Percentiles rank a stretch among this genome's conserved stretches.
Evolutionary conservation across 2,888 invertebrate genomes (phyloP).

Genomic region (Eubasilissa splendida): DNA sequence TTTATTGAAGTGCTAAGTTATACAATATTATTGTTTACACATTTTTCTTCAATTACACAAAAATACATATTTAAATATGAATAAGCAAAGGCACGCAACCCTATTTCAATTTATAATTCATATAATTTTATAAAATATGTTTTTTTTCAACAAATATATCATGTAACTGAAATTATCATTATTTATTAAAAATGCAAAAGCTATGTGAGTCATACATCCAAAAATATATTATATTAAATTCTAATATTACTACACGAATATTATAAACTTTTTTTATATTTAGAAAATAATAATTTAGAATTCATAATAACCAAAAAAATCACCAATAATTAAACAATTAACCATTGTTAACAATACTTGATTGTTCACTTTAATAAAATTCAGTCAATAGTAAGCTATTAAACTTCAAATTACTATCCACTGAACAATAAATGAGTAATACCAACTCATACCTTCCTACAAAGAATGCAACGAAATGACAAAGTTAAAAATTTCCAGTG

Average conservation of each 20-base stretch:
- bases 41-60: constrained; percentile 36
- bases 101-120: constrained; percentile 11
- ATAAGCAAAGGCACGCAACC: constrained; percentile 40
- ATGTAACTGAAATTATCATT: background rate
- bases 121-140: constrained; percentile 15
- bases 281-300: too few relatives aligned
- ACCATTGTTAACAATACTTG: too few relatives aligned
- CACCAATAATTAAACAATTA: too few relatives aligned
- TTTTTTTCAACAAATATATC: constrained; percentile 15
- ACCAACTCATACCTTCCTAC: too few relatives aligned
- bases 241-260: too few relatives aligned
- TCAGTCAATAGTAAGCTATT: too few relatives aligned
- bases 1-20: constrained; percentile 44
- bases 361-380: too few relatives aligned
- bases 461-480: background rate
- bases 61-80: constrained; percentile 45
- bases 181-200: constrained; percentile 30
- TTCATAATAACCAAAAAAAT: too few relatives aligned
- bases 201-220: constrained; percentile 28
- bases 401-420: too few relatives aligned
- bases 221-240: constrained; percentile 5
- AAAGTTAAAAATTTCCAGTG: constrained; percentile 11
- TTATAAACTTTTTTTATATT: too few relatives aligned
- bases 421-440: too few relatives aligned
- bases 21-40: constrained; percentile 37